Evolutionary conservation across 2,797 vertebrate genomes (phyloP).

Genomic region (Catostomus latipinnis): DNA sequence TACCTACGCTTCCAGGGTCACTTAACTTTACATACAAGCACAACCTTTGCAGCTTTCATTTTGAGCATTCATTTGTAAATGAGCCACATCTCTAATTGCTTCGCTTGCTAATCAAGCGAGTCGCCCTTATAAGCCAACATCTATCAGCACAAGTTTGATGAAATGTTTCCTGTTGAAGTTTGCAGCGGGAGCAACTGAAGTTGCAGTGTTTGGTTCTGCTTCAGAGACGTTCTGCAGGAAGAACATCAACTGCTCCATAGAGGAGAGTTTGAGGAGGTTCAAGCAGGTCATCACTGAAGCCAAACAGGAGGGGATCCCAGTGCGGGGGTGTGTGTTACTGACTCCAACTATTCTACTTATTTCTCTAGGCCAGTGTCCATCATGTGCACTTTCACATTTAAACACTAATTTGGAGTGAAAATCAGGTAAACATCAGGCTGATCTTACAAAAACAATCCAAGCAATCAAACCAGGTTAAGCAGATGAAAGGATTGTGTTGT

Average conservation of each 20-base stretch:
- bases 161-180: slow-evolving; percentile 77
- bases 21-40: slow-evolving; percentile 12
- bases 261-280: slow-evolving; percentile 92
- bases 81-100: slow-evolving; percentile 52
- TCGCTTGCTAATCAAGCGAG: slow-evolving; percentile 14
- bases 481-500: too few species aligned
- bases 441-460: too few species aligned
- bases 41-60: slow-evolving; percentile 1
- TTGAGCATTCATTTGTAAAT: slow-evolving; percentile 42
- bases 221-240: slow-evolving; percentile 92
- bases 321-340: slow-evolving; percentile 83
- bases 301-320: slow-evolving; percentile 85
- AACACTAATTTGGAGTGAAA: not conserved
- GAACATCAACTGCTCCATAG: slow-evolving; percentile 95
- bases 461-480: too few species aligned
- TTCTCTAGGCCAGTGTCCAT: not conserved
- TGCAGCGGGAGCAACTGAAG: slow-evolving; percentile 90
- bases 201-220: slow-evolving; percentile 93
- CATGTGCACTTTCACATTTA: not conserved
- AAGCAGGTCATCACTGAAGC: slow-evolving; percentile 86
- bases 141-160: slow-evolving; percentile 33
- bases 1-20: slow-evolving; percentile 1
- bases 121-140: slow-evolving; percentile 2
- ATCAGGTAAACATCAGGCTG: too few species aligned
- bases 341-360: not conserved